A percentile compares a stretch with the other conserved stretches of the same genome.
Conservation (phyloP, 2,113 vertebrate species). For the Lipophrys pholis region DNA sequence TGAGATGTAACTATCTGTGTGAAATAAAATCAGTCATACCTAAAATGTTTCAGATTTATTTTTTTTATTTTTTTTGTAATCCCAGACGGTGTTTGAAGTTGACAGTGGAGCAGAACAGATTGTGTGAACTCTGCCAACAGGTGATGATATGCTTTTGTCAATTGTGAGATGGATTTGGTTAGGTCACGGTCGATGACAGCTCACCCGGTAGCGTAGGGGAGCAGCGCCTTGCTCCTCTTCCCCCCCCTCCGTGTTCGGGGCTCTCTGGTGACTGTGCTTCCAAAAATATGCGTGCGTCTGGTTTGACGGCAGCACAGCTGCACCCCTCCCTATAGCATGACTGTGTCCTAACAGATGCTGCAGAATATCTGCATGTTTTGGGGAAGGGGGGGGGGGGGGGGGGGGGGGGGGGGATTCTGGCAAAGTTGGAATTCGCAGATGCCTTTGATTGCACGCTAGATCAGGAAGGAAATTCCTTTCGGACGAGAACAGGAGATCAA, state of each 20-base stretch:
- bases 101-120: slow-evolving; percentile 2
- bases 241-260: slow-evolving; percentile 14
- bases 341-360: slow-evolving; percentile 60
- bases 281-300: slow-evolving; percentile 41
- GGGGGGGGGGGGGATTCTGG: slow-evolving; percentile 65
- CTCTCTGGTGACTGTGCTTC: slow-evolving; percentile 24
- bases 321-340: slow-evolving; percentile 41
- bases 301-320: slow-evolving; percentile 67
- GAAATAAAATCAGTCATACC: slow-evolving; percentile 21
- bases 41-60: slow-evolving; percentile 5
- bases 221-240: slow-evolving; percentile 24
- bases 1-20: not conserved
- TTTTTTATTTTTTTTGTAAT: not conserved
- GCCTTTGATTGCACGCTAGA: slow-evolving; percentile 72
- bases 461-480: slow-evolving; percentile 76
- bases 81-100: slow-evolving; percentile 37
- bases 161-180: slow-evolving; percentile 41
- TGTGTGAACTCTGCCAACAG: slow-evolving; percentile 42
- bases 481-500: slow-evolving; percentile 49
- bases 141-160: slow-evolving; percentile 43
- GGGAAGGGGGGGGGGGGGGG: slow-evolving; percentile 29
- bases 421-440: slow-evolving; percentile 67
- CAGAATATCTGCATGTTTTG: slow-evolving; percentile 38
- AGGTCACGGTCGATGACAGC: slow-evolving; percentile 57
- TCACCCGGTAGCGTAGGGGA: slow-evolving; percentile 24